Conservation (phyloP, 2,797 vertebrate genomes). For the Graptemys geographica region DNA sequence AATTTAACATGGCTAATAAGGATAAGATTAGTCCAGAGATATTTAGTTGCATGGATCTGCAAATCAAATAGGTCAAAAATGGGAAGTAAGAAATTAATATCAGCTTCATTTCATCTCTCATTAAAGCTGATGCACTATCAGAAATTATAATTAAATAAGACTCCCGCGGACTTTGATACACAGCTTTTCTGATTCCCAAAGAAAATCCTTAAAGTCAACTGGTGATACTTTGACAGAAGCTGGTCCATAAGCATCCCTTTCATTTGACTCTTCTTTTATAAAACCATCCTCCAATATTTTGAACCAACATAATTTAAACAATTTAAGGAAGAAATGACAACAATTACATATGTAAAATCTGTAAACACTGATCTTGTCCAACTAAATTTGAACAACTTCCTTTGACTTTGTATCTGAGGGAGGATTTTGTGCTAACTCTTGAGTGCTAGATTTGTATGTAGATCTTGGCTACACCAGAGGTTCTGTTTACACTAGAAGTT, state of each 20-base stretch:
- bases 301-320: constrained; percentile 17
- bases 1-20: constrained; percentile 20
- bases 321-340: constrained; percentile 10
- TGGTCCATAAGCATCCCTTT: constrained; percentile 24
- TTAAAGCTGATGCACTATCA: constrained; percentile 49
- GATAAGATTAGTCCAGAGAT: constrained; percentile 31
- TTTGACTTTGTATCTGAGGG: neutral
- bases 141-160: constrained; percentile 52
- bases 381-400: neutral
- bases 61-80: constrained; percentile 61
- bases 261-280: constrained; percentile 30
- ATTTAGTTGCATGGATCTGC: constrained; percentile 32
- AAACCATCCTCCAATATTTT: neutral
- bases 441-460: neutral
- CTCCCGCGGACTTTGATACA: constrained; percentile 49
- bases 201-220: constrained; percentile 53
- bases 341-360: neutral
- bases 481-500: neutral
- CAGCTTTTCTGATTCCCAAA: constrained; percentile 59
- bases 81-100: constrained; percentile 56
- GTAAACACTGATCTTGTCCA: neutral
- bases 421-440: neutral
- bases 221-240: constrained; percentile 63
- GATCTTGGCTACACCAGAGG: neutral
- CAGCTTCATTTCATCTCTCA: constrained; percentile 44